These are phyloP conservation scores for Drosophila recens DNA, from an alignment of 2,888 invertebrate species.

Conservation along the genomic window DNA sequence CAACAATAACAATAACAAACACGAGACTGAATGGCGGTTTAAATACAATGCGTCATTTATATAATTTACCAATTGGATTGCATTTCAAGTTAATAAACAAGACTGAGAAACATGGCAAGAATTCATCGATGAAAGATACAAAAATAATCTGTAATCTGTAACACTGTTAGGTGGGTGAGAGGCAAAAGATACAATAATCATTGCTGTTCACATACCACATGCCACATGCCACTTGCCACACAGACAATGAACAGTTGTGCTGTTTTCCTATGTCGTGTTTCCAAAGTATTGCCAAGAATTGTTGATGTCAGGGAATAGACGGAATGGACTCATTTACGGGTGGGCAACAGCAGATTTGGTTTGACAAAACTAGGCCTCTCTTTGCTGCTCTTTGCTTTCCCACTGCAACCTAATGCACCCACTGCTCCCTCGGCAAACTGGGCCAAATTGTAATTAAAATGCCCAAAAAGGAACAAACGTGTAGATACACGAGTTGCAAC, in stretches of 20 bases:
- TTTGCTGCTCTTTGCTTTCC: neutral
- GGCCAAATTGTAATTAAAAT: slow-evolving; percentile 66
- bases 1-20: neutral
- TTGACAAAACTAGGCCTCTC: slow-evolving; percentile 11
- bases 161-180: slow-evolving; percentile 17
- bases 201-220: neutral
- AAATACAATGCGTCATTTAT: neutral
- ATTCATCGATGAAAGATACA: neutral
- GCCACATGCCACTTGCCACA: neutral
- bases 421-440: slow-evolving; percentile 31
- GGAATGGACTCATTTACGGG: neutral
- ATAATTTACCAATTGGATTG: slow-evolving; percentile 6
- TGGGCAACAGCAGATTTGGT: neutral
- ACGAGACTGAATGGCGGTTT: neutral
- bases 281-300: slow-evolving; percentile 9
- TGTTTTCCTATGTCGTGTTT: neutral
- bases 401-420: neutral
- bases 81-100: neutral
- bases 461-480: slow-evolving; percentile 26
- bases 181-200: slow-evolving; percentile 13
- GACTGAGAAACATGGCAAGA: neutral
- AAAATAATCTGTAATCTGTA: slow-evolving; percentile 21
- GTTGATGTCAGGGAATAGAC: neutral
- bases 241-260: slow-evolving; percentile 2
- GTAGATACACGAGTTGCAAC: slow-evolving; percentile 3